Conservation (phyloP, 2,888 invertebrate species). For the Drosophila borealis region DNA sequence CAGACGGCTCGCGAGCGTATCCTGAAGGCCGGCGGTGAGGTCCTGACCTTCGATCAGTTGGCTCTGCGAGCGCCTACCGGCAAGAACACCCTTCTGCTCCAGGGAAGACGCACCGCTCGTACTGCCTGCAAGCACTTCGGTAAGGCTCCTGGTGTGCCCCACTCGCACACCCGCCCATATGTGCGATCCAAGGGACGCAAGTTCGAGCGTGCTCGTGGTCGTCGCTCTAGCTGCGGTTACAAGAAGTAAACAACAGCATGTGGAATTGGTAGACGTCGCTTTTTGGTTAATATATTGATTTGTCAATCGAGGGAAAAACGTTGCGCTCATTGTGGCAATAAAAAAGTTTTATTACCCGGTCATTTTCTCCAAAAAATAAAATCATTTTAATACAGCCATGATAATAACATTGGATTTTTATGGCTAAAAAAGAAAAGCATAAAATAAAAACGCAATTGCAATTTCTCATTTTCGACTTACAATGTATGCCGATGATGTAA, state of each 20-base stretch:
- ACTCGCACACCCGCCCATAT: constrained; percentile 98
- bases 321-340: constrained; percentile 59
- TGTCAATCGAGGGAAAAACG: constrained; percentile 52
- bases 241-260: constrained; percentile 89
- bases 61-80: constrained; percentile 97
- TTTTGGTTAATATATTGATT: constrained; percentile 77
- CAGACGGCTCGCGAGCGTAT: constrained; percentile 98
- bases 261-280: constrained; percentile 48
- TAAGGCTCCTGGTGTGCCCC: constrained; percentile 98
- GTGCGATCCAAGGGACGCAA: constrained; percentile 99
- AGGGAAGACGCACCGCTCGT: constrained; percentile 97
- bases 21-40: constrained; percentile 97
- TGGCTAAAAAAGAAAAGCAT: too few species aligned
- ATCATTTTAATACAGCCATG: too few species aligned
- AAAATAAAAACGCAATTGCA: too few species aligned
- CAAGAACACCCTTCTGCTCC: constrained; percentile 96
- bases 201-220: constrained; percentile 98
- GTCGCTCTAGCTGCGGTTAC: constrained; percentile 97
- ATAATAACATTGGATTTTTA: too few species aligned
- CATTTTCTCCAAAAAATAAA: too few species aligned
- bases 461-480: too few species aligned
- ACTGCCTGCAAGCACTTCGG: constrained; percentile 99
- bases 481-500: too few species aligned
- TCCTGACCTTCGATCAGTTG: constrained; percentile 98
- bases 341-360: constrained; percentile 62